Evolutionary conservation across 2,797 vertebrate species (phyloP), one percentile per base, ranked within the genome.

Genomic region (Adrianichthys oophorus): DNA sequence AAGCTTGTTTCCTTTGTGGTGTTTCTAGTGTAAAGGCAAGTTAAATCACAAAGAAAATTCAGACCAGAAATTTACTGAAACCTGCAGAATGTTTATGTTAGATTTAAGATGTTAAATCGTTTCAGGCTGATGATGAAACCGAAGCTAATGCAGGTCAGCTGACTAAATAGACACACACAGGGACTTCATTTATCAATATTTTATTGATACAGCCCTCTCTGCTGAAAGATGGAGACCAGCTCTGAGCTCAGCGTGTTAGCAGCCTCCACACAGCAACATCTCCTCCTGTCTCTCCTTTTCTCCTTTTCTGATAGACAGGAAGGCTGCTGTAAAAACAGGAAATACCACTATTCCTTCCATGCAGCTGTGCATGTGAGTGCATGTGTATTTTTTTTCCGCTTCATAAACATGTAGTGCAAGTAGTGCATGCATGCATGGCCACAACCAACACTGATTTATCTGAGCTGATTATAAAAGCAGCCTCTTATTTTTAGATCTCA

Each of bases 181-280:
- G 59, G 62, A 78, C 65, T 60, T 57, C 51, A 74, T 74, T 79
- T 90, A 91, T 91, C 83, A 89, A 92, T 92, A 90, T 88, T 91
- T 91, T 75, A 91, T 83, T 41, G 78, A 70, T 46, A 52, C 61
- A 62, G 76, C 53, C 60, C 66, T 74, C 64, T 68, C 79, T 71
- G 80, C 70, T 84, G 85, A 87, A 81, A 85, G 78, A 84, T 76
- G 78, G 84, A 82, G 65, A 69, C 64, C 66, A 68, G 67, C 7
- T 59, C 76, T 76, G 78, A 70, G 60, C 62, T 59, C 59, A 41
- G 52, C 19, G 32, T 6, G 44, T 60, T 55, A 23, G 46, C 62
- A 55, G 45, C 46, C 47, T 47, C 62, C 41, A 48, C 50, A 57
- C 18, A 67, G 15, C 55, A 5, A 65, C 0, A 4, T 37, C 15